Evolutionary conservation across 2,888 invertebrate genomes (phyloP).

Genomic region (Pterobdella sp.): DNA sequence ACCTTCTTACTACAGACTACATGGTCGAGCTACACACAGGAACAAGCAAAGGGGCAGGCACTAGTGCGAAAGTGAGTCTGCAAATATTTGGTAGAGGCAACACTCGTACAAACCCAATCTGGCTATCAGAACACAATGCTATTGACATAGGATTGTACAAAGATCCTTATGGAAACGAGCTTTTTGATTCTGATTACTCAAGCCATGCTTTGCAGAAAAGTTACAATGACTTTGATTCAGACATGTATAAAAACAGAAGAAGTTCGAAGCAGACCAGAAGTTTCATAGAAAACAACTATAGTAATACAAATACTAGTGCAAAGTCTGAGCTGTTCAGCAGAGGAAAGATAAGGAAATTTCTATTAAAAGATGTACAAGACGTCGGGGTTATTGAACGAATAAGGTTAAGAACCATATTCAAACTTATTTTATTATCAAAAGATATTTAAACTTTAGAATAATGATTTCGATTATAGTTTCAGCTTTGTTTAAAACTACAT

Average conservation of each 20-base stretch:
- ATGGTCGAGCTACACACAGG: conserved; percentile 50
- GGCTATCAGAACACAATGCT: conserved; percentile 40
- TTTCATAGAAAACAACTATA: not conserved
- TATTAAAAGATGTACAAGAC: not conserved
- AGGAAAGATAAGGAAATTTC: not conserved
- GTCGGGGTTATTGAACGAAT: not conserved
- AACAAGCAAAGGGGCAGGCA: conserved; percentile 45
- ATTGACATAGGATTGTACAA: no score
- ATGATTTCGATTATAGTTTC: not conserved
- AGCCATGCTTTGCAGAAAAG: conserved; percentile 41
- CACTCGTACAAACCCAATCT: conserved; percentile 43
- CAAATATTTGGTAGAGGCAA: conserved; percentile 49
- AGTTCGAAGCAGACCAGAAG: not conserved
- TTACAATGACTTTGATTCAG: conserved; percentile 45
- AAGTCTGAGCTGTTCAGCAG: not conserved
- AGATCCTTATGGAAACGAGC: not conserved
- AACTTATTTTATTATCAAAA: not conserved
- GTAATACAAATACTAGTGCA: not conserved
- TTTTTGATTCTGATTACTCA: conserved; percentile 35
- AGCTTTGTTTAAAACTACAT: conserved; percentile 9
- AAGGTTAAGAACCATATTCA: not conserved
- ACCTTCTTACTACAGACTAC: conserved; percentile 46
- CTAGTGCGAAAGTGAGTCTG: conserved; percentile 49
- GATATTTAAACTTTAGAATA: not conserved
- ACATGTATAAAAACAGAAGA: not conserved